Conservation (phyloP, 2,888 invertebrate genomes). For the Rotaria sp. region DNA sequence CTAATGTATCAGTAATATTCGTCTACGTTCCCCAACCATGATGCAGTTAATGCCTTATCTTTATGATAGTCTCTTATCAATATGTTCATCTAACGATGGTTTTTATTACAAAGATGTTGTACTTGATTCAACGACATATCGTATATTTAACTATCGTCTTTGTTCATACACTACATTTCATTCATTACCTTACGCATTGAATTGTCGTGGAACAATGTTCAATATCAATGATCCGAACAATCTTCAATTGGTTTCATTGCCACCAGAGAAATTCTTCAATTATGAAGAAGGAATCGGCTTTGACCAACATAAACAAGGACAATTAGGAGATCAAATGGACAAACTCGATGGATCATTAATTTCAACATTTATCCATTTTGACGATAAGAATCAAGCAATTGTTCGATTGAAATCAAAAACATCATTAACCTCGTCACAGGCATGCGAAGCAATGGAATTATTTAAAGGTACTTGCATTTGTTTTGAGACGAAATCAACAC, state of each 20-base stretch:
- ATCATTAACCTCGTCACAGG: not conserved
- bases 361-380: not conserved
- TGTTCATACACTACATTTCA: not conserved
- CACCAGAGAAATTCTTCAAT: not conserved
- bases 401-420: not conserved
- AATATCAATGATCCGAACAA: not conserved
- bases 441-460: not conserved
- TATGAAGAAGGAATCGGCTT: not conserved
- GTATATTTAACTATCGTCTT: not conserved
- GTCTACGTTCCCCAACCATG: too few relatives aligned
- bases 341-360: not conserved
- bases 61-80: too few relatives aligned
- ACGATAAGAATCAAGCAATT: not conserved
- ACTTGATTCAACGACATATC: not conserved
- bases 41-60: too few relatives aligned
- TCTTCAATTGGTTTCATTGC: not conserved
- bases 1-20: too few relatives aligned
- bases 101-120: too few relatives aligned
- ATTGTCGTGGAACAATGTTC: slow-evolving; percentile 25
- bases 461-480: not conserved
- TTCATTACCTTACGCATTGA: not conserved
- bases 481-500: not conserved
- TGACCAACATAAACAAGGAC: not conserved
- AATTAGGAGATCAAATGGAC: not conserved
- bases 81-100: too few relatives aligned